Base-by-base conservation (phyloP, 2,888 invertebrate species). In the Stramonita haemastoma region DNA sequence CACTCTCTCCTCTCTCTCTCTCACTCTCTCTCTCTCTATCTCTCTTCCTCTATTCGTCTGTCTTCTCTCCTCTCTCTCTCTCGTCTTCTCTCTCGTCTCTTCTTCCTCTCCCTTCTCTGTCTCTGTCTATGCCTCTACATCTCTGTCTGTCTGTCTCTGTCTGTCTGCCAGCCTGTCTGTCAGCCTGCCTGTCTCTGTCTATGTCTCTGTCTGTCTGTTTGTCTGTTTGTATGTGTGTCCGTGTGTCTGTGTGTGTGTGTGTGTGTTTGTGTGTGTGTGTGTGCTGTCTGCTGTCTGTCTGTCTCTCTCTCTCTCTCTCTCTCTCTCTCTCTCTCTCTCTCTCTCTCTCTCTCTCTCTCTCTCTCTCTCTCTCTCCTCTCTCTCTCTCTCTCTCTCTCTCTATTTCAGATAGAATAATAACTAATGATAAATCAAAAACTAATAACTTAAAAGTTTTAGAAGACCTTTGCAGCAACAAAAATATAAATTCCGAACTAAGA, bases 321-420 rank as follows among this genome's bases (percentile, higher is more conserved):
- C 70, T 15, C 70, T 15, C 70, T 15, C 70, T 70, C n/a, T 70
- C 70, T 70, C 70, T 70, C 70, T 70, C 70, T 70, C 70, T 70
- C 70, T 70, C 70, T 70, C 70, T 70, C 70, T 70, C 70, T 70
- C 70, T 70, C 70, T 70, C 22, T 70, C 70, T 70, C 70, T 70
- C 70, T 70, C 70, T 70, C 70, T 70, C 70, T 70, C 22, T 70
- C 70, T 70, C 70, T 70, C 70, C n/a, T n/a, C n/a, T 70, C 70
- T 70, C 70, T 70, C 19, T 70, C 22, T 19, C 70, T 70, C 22
- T 70, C 70, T 22, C 70, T 19, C 0, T 5, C 0, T 15, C n/a
- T 70, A 8, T 70, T n/a, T 70, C 19, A 70, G 26, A 70, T n/a
- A 70, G 70, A n/a, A 22, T n/a, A 70, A 22, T n/a, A 19, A 22